Conservation (phyloP, 2,888 invertebrate genomes). For the Morpho helenor region DNA sequence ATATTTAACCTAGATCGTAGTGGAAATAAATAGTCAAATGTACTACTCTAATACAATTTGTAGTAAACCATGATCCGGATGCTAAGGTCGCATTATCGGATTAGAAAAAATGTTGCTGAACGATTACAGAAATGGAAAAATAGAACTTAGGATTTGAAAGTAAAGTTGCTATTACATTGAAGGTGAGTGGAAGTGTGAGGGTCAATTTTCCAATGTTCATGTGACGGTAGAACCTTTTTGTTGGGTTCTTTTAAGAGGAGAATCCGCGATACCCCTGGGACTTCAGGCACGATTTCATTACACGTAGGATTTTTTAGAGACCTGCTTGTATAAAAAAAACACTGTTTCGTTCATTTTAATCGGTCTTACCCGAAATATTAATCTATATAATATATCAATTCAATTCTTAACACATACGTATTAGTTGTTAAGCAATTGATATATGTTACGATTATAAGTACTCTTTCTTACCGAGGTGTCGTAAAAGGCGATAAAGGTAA, state of each 20-base stretch:
- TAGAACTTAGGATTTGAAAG: slow-evolving; percentile 38
- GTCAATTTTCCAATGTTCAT: slow-evolving; percentile 76
- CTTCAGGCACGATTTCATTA: slow-evolving; percentile 73
- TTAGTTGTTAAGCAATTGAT: too few relatives aligned
- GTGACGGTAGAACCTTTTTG: slow-evolving; percentile 76
- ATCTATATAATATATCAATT: too few relatives aligned
- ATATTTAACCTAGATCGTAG: slow-evolving; percentile 23
- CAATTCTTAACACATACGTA: too few relatives aligned
- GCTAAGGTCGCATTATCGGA: slow-evolving; percentile 78
- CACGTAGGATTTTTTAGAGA: slow-evolving; percentile 62
- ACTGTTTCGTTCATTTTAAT: slow-evolving; percentile 28
- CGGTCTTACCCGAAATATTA: neutral
- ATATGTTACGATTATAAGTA: too few relatives aligned
- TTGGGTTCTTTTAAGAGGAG: slow-evolving; percentile 71
- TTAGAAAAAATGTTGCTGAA: slow-evolving; percentile 74
- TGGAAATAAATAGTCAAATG: slow-evolving; percentile 74
- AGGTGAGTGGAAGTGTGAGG: slow-evolving; percentile 51
- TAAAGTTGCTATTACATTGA: slow-evolving; percentile 53
- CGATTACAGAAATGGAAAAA: slow-evolving; percentile 41
- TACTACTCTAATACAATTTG: slow-evolving; percentile 78
- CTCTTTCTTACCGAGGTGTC: too few relatives aligned
- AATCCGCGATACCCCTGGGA: slow-evolving; percentile 71
- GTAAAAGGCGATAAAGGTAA: too few relatives aligned
- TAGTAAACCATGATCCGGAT: slow-evolving; percentile 78
- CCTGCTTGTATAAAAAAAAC: slow-evolving; percentile 52